Conservation (phyloP, 2,797 vertebrate genomes). For the Enteromius radiatus region DNA sequence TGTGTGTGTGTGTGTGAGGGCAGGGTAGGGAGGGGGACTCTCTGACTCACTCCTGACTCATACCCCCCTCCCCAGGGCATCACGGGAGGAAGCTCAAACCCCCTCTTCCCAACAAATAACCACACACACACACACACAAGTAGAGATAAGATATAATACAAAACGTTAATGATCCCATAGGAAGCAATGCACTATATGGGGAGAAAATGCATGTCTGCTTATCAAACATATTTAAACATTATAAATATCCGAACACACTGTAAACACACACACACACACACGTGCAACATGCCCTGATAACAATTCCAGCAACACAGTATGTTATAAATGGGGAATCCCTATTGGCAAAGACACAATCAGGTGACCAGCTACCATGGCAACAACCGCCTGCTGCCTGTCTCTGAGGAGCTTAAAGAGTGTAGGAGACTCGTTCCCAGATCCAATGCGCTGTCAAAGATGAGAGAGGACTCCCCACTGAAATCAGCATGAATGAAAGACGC, state of each 20-base stretch:
- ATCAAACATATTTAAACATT: constrained; percentile 2
- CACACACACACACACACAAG: constrained; percentile 46
- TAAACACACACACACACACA: constrained; percentile 34
- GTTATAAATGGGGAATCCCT: constrained; percentile 64
- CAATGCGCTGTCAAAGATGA: constrained; percentile 25
- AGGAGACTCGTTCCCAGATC: constrained; percentile 56
- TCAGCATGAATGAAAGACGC: constrained; percentile 50
- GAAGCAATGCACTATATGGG: neutral
- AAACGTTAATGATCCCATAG: constrained; percentile 22
- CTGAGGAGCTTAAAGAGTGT: constrained; percentile 52
- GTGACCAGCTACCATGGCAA: constrained; percentile 65
- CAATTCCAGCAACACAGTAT: constrained; percentile 43
- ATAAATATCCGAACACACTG: constrained; percentile 6
- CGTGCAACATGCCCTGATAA: constrained; percentile 32
- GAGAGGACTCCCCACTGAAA: constrained; percentile 38
- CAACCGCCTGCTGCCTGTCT: constrained; percentile 59
- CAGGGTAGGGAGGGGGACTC: constrained; percentile 14
- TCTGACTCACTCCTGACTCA: constrained; percentile 63
- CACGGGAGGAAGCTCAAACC: constrained; percentile 37
- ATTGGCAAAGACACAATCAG: constrained; percentile 65
- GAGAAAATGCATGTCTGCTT: neutral
- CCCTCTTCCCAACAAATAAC: constrained; percentile 20
- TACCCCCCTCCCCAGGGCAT: constrained; percentile 49
- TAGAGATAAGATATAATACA: constrained; percentile 42
- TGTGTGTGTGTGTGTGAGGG: neutral